Percentiles rank a stretch among this genome's conserved stretches.
These are phyloP conservation scores for Yponomeuta evonymella DNA, from an alignment of 2,888 invertebrate species.

Conservation along the genomic window DNA sequence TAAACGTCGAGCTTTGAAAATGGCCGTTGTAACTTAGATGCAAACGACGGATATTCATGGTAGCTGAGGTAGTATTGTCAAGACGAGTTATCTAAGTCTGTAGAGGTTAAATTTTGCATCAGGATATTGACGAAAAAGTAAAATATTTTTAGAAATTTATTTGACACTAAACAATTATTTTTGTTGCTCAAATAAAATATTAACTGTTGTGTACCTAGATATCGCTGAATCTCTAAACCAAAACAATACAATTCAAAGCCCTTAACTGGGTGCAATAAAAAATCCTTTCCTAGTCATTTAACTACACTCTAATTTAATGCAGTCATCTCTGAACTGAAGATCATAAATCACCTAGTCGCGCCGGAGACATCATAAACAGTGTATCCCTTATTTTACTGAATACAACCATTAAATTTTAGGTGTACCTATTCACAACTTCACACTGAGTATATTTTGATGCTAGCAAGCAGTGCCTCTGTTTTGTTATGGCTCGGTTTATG, in stretches of 20 bases:
- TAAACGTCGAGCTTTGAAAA: too few relatives aligned
- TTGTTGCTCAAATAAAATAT: slow-evolving; percentile 26
- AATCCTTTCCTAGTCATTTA: slow-evolving; percentile 55
- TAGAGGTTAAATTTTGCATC: too few relatives aligned
- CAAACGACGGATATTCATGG: not conserved
- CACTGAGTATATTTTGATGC: slow-evolving; percentile 21
- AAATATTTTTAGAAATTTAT: not conserved
- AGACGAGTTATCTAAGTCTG: too few relatives aligned
- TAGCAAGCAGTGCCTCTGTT: not conserved
- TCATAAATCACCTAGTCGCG: slow-evolving; percentile 44
- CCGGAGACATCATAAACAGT: slow-evolving; percentile 44
- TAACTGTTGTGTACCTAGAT: slow-evolving; percentile 33
- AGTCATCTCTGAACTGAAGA: slow-evolving; percentile 36
- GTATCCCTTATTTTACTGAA: slow-evolving; percentile 32
- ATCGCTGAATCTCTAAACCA: slow-evolving; percentile 34
- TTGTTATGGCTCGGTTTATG: slow-evolving; percentile 37
- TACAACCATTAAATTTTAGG: slow-evolving; percentile 32
- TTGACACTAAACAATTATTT: too few relatives aligned
- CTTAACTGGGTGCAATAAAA: slow-evolving; percentile 51
- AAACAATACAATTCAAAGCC: slow-evolving; percentile 54
- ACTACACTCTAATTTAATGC: slow-evolving; percentile 45
- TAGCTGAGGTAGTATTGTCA: too few relatives aligned
- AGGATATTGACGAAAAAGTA: not conserved
- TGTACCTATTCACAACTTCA: slow-evolving; percentile 36
- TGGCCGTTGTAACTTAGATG: not conserved